Evolutionary conservation across 2,113 vertebrate species (phyloP), one percentile per base, ranked within the genome.

Genomic region (Eclectus roratus): DNA sequence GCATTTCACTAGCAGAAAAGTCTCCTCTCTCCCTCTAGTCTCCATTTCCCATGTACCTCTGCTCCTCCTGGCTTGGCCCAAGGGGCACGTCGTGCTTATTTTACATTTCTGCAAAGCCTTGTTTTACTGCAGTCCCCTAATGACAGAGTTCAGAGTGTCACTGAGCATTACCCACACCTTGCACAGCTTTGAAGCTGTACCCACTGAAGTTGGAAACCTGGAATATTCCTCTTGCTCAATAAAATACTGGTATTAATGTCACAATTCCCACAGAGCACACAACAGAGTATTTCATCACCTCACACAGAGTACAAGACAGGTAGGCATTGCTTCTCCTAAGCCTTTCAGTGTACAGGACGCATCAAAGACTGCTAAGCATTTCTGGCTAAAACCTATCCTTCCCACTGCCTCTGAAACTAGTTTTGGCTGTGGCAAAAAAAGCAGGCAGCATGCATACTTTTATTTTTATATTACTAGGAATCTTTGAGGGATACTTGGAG

Each of bases 101-200:
- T 23, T 11, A 27, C 12, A 4, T 24, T 47, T 50, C 78, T 60
- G 28, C 80, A 39, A 41, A 19, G 19, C 25, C 39, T 21, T 0
- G 2, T 56, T 78, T 50, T 44, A 11, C 52, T 69, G 52, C 56
- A 44, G 56, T 37, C 63, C 20, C 49, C 12, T 6, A 50, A 46
- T 27, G 52, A 33, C 23, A 1, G 1, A 47, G 7, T 2, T 44
- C 58, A 58, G 41, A 69, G 8, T 0, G 0, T 19, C 80, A 24
- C 63, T 7, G 19, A 91, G 56, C 8, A 2, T 9, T 47, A 46
- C 17, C 20, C 33, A 41, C 47, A 8, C 49, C 33, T 41, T 46
- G 53, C 65, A 60, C 14, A 29, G 70, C 35, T 85, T 3, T 50
- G 50, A 78, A 66, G 69, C 17, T 28, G 27, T 18, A 33, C 44